These are phyloP conservation scores for Cephus nigrinus DNA, from an alignment of 2,888 invertebrate species.

Conservation along the genomic window DNA sequence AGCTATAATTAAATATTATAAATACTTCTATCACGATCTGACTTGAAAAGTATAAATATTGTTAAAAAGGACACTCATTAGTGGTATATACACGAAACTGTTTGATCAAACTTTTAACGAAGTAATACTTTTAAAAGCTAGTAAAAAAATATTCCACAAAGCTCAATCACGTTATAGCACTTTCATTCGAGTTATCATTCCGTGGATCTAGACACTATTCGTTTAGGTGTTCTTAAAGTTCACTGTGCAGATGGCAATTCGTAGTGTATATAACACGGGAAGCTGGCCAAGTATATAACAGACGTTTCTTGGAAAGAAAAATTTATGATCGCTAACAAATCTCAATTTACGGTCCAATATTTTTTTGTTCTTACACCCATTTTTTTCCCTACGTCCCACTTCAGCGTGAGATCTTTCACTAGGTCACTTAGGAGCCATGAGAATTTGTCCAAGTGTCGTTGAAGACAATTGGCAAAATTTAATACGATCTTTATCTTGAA, in stretches of 20 bases:
- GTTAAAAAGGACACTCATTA: not conserved
- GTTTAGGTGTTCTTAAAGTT: not conserved
- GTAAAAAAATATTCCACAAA: not conserved
- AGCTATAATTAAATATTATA: not conserved
- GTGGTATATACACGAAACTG: not conserved
- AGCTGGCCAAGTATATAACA: not conserved
- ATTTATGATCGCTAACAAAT: constrained; percentile 2
- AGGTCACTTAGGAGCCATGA: not conserved
- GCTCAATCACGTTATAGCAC: not conserved
- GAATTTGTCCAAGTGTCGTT: not conserved
- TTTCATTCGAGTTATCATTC: not conserved
- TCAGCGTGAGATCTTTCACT: not conserved
- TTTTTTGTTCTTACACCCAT: not conserved
- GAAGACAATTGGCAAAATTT: not conserved
- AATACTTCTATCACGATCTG: not conserved
- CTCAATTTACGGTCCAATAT: not conserved
- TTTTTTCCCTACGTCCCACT: not conserved
- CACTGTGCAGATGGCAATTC: not conserved
- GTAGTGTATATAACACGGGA: not conserved
- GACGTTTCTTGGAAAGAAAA: not conserved
- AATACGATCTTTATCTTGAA: not conserved
- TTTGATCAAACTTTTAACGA: not conserved
- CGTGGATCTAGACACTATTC: not conserved
- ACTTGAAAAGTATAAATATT: not conserved
- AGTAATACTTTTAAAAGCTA: not conserved